These are phyloP conservation scores for Catostomus latipinnis DNA, from an alignment of 2,797 vertebrate genomes.

Conservation along the genomic window DNA sequence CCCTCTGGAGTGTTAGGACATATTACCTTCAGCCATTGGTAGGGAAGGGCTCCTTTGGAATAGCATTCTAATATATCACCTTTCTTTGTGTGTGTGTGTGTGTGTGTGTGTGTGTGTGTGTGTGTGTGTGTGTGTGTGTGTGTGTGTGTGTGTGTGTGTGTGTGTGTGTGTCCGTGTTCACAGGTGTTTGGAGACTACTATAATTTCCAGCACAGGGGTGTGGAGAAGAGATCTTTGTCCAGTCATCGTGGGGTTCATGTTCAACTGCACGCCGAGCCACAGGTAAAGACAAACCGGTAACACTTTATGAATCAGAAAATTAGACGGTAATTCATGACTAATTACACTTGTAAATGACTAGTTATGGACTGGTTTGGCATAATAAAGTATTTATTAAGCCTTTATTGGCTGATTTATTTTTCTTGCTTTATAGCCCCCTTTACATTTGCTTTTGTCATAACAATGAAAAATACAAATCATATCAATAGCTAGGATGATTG, in stretches of 20 bases:
- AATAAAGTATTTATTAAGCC: too few species aligned
- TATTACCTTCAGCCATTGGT: constrained; percentile 49
- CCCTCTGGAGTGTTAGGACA: constrained; percentile 44
- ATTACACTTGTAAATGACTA: too few species aligned
- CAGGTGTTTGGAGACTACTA: constrained; percentile 93
- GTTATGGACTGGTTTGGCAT: too few species aligned
- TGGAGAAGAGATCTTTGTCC: constrained; percentile 88
- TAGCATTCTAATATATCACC: constrained; percentile 30
- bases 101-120: not conserved
- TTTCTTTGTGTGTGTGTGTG: constrained; percentile 42
- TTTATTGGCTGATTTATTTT: too few species aligned
- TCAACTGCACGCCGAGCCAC: constrained; percentile 83
- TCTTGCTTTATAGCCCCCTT: too few species aligned
- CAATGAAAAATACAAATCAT: too few species aligned
- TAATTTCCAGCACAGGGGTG: constrained; percentile 87
- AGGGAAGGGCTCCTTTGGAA: constrained; percentile 48
- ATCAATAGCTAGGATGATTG: too few species aligned
- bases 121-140: not conserved
- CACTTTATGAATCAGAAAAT: too few species aligned
- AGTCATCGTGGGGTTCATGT: constrained; percentile 82
- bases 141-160: constrained; percentile 30
- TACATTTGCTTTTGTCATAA: too few species aligned
- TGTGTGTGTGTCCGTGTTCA: constrained; percentile 40
- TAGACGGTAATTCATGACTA: too few species aligned
- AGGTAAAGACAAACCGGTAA: constrained; percentile 72